phyloP scores from a whole-genome alignment of 2,888 invertebrate species.

The Meghimatium bilineatum region DNA sequence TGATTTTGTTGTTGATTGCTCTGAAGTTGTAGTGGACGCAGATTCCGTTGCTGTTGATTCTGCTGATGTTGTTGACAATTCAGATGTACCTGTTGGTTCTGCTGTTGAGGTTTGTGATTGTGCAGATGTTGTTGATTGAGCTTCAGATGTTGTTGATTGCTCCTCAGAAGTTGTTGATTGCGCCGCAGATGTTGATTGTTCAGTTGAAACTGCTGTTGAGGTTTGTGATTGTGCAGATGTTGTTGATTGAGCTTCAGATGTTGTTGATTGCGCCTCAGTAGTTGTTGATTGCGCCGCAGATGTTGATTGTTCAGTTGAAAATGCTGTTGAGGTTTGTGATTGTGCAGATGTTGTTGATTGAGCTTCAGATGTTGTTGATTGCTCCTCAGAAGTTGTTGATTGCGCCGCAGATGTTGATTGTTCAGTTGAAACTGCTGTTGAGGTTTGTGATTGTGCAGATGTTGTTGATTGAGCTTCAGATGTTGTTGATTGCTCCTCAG shows the following conservation, averaged over 20 bases:
- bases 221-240: background rate
- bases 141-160: too few species aligned
- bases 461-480: background rate
- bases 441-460: too few species aligned
- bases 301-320: background rate
- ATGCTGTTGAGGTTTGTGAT: too few species aligned
- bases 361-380: background rate
- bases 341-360: background rate
- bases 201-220: too few species aligned
- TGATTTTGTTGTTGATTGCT: background rate
- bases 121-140: too few species aligned
- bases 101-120: too few species aligned
- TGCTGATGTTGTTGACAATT: too few species aligned
- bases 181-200: too few species aligned
- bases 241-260: background rate
- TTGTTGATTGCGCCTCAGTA: background rate
- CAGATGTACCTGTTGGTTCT: too few species aligned
- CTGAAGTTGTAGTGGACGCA: background rate
- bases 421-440: background rate
- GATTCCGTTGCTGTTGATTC: constrained; percentile 3
- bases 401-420: background rate
- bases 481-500: background rate
- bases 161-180: too few species aligned
- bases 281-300: background rate
- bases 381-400: background rate